Percentiles rank a stretch among this genome's conserved stretches.
Evolutionary conservation across 2,113 vertebrate species (phyloP).

Genomic region (Uria aalge): DNA sequence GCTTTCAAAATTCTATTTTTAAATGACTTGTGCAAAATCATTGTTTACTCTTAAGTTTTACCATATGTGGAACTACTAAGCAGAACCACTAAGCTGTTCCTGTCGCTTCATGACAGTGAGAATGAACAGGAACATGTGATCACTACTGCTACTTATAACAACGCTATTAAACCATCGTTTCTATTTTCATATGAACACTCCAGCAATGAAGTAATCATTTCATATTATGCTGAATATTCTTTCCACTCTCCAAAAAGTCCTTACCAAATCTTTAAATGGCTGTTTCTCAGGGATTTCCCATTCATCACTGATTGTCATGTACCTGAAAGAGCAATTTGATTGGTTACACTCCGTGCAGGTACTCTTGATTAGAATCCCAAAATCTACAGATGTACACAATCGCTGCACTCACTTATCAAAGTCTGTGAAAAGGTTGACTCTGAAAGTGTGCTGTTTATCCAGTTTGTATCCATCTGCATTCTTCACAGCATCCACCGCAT

Average conservation of each 20-base stretch:
- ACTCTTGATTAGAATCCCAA: background rate
- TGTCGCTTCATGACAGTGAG: background rate
- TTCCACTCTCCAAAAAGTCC: background rate
- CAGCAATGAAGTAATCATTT: background rate
- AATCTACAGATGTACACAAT: fast-evolving
- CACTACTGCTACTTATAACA: background rate
- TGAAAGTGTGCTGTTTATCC: conserved; percentile 97
- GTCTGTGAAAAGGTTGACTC: conserved; percentile 97
- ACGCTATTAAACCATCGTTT: background rate
- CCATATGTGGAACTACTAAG: background rate
- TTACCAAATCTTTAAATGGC: conserved; percentile 97
- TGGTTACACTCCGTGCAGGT: background rate
- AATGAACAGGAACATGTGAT: fast-evolving
- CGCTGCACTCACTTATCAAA: conserved; percentile 90
- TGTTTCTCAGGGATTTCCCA: conserved; percentile 98
- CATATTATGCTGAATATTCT: background rate
- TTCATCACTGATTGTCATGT: conserved; percentile 96
- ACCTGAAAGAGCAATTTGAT: conserved; percentile 70
- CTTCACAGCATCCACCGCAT: conserved; percentile 93
- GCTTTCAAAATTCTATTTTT: background rate
- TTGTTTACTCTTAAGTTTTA: background rate
- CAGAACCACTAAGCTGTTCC: background rate
- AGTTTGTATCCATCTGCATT: conserved; percentile 96
- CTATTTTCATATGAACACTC: background rate
- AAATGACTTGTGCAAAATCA: background rate